phyloP scores from a whole-genome alignment of 2,113 vertebrate species.

The Phalacrocorax brasilianus region DNA sequence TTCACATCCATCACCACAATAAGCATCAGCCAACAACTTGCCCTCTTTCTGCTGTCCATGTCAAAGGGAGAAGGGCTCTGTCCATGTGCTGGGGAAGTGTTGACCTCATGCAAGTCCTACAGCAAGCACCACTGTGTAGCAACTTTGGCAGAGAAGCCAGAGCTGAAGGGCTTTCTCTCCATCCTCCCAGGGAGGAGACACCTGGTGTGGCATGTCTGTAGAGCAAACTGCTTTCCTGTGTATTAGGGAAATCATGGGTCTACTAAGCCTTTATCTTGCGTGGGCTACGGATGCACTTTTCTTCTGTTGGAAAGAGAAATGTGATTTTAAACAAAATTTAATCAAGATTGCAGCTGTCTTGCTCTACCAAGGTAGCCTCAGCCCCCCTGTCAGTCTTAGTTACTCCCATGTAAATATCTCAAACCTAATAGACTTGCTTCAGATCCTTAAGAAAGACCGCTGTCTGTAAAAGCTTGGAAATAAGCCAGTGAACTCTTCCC shows the following conservation, averaged over 20 bases:
- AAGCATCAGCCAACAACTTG: neutral
- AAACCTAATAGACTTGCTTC: neutral
- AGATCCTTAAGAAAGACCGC: neutral
- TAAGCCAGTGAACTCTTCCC: neutral
- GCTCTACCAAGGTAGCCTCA: neutral
- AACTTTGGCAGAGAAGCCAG: neutral
- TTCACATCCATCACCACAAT: neutral
- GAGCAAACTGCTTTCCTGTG: neutral
- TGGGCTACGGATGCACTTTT: neutral
- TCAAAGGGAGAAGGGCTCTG: neutral
- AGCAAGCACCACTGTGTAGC: neutral
- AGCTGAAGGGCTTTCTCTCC: neutral
- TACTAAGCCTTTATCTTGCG: neutral
- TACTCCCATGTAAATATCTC: neutral
- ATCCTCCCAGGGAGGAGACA: neutral
- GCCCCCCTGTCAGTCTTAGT: neutral
- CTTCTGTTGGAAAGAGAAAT: neutral
- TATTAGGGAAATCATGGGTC: accelerated
- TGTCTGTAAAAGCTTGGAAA: neutral
- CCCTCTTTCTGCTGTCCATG: neutral
- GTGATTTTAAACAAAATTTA: neutral
- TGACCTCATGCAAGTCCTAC: neutral
- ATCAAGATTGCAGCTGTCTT: neutral
- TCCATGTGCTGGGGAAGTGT: accelerated
- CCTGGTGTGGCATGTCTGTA: accelerated